phyloP scores from a whole-genome alignment of 1,140 invertebrate genomes.

The Anoplolepis gracilipes region DNA sequence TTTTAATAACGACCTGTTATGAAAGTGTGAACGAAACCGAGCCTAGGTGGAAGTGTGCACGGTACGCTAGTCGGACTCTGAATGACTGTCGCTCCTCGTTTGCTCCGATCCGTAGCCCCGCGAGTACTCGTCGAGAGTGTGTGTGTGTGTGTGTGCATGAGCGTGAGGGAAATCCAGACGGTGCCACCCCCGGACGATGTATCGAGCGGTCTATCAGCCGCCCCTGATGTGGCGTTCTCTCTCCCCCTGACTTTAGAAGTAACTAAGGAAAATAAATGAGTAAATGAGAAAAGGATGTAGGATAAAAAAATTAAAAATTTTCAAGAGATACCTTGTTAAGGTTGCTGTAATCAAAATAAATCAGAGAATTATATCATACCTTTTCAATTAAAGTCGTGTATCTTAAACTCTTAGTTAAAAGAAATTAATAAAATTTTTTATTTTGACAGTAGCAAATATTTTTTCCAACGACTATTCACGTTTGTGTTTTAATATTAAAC shows the following conservation, averaged over 20 bases:
- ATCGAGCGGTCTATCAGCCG: conserved; percentile 46
- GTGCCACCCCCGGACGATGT: conserved; percentile 30
- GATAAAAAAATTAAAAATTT: not conserved
- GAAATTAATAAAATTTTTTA: too few relatives aligned
- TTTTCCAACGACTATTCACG: too few relatives aligned
- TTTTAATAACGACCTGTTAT: not conserved
- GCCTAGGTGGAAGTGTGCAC: conserved; percentile 64
- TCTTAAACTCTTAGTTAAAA: too few relatives aligned
- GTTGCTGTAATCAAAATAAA: too few relatives aligned
- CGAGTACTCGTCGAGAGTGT: conserved; percentile 60
- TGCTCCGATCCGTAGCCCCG: conserved; percentile 38
- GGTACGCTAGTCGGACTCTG: conserved; percentile 75
- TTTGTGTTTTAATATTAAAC: too few relatives aligned
- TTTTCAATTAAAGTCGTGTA: too few relatives aligned
- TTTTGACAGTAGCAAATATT: too few relatives aligned
- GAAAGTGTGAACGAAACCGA: not conserved
- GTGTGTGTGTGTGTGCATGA: not conserved
- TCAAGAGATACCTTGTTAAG: not conserved
- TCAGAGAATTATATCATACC: too few relatives aligned
- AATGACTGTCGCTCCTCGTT: conserved; percentile 70
- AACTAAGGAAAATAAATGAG: conserved; percentile 1
- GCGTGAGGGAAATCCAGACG: not conserved
- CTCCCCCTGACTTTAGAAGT: not conserved
- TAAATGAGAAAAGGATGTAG: not conserved
- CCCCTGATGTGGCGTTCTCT: not conserved